A percentile compares a stretch with the other conserved stretches of the same genome.
Conservation (phyloP, 2,113 vertebrate genomes). For the Zosterops borbonicus region DNA sequence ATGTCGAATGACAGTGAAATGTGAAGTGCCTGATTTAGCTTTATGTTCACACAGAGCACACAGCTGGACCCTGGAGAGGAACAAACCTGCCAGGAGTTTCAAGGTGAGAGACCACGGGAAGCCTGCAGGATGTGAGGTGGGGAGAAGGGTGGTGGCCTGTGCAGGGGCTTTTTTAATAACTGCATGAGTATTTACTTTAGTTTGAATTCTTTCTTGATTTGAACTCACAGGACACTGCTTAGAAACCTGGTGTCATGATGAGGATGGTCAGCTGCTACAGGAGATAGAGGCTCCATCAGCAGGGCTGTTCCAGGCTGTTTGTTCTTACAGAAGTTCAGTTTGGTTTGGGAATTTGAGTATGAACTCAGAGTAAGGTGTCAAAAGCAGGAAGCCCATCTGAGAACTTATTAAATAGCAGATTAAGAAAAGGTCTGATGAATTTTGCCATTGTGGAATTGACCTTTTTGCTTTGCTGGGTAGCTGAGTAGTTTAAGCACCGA, state of each 20-base stretch:
- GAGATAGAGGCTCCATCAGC: not conserved
- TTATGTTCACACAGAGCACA: not conserved
- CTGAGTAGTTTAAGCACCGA: not conserved
- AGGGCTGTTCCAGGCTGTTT: not conserved
- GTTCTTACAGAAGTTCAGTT: not conserved
- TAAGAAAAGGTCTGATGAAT: not conserved
- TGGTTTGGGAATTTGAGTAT: not conserved
- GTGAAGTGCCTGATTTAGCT: not conserved
- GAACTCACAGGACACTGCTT: not conserved
- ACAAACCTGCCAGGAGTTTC: not conserved
- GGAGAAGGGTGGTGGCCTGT: not conserved
- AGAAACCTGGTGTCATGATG: not conserved
- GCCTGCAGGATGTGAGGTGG: not conserved
- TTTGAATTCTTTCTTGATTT: not conserved
- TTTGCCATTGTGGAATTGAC: not conserved
- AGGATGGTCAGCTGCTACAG: not conserved
- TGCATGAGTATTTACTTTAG: not conserved
- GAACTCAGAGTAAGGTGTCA: not conserved
- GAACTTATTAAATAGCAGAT: not conserved
- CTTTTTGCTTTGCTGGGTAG: not conserved
- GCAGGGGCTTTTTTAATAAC: not conserved
- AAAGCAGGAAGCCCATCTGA: not conserved
- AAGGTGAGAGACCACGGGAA: not conserved
- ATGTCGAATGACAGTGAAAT: not conserved
- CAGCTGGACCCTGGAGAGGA: not conserved